These are phyloP conservation scores for Pristionchus japonicus DNA, from an alignment of 2,888 invertebrate genomes.

Conservation along the genomic window DNA sequence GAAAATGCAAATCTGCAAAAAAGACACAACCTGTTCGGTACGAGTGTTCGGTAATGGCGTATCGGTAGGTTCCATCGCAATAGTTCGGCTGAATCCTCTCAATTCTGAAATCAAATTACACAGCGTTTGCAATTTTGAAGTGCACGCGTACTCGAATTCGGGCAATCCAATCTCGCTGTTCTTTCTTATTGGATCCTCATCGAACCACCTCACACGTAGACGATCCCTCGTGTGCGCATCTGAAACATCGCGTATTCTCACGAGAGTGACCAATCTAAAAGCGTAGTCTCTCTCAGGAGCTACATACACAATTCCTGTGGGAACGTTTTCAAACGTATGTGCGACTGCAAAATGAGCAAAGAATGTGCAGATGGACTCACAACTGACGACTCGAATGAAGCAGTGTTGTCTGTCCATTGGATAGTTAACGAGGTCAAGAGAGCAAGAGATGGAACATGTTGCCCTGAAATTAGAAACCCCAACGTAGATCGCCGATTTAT, in stretches of 20 bases:
- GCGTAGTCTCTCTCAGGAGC: no score
- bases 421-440: slow-evolving; percentile 53
- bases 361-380: slow-evolving; percentile 54
- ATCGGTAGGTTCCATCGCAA: slow-evolving; percentile 65
- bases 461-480: background rate
- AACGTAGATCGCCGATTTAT: no score
- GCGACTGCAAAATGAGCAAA: background rate
- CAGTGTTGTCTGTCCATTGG: slow-evolving; percentile 73
- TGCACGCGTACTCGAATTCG: slow-evolving; percentile 55
- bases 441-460: slow-evolving; percentile 35
- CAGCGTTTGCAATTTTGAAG: background rate
- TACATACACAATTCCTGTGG: no score
- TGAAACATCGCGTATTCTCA: no score
- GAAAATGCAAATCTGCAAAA: no score
- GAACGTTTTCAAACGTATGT: no score
- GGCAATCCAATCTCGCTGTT: slow-evolving; percentile 72
- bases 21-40: slow-evolving; percentile 66
- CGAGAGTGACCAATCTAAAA: no score
- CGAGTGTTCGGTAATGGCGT: slow-evolving; percentile 66
- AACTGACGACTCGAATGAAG: slow-evolving; percentile 66
- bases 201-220: slow-evolving; percentile 73
- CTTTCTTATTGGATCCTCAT: slow-evolving; percentile 62
- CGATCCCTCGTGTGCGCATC: slow-evolving; percentile 72
- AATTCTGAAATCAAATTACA: slow-evolving; percentile 47
- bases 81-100: slow-evolving; percentile 59